Evolutionary conservation across 2,113 vertebrate species (phyloP).

Genomic region (Bubo scandiacus): DNA sequence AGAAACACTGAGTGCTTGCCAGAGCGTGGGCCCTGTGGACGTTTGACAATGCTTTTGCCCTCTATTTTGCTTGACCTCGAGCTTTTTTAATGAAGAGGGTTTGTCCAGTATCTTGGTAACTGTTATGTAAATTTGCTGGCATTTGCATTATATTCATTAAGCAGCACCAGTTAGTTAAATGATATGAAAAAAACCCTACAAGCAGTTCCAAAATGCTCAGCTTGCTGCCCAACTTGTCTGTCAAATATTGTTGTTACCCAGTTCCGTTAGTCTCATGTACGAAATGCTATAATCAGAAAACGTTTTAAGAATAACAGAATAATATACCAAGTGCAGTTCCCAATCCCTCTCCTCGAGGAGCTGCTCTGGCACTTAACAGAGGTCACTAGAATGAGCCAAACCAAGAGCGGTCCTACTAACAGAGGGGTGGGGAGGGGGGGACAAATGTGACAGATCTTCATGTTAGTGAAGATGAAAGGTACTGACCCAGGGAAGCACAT

Average conservation of each 20-base stretch:
- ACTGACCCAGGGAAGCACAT: not conserved
- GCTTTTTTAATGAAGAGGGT: not conserved
- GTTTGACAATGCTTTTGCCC: not conserved
- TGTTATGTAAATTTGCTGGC: not conserved
- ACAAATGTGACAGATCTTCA: not conserved
- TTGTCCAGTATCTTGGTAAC: not conserved
- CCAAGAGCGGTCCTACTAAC: not conserved
- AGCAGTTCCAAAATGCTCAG: not conserved
- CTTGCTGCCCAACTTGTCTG: not conserved
- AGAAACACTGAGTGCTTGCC: not conserved
- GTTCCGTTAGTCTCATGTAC: not conserved
- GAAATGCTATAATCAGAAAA: not conserved
- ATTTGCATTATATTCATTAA: not conserved
- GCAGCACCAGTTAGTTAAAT: not conserved
- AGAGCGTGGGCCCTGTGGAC: not conserved
- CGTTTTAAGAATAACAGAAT: not conserved
- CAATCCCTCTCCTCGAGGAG: not conserved
- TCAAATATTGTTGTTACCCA: not conserved
- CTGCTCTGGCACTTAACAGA: not conserved
- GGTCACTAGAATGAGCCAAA: not conserved
- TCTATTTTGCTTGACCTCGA: not conserved
- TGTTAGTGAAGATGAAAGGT: not conserved
- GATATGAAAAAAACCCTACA: not conserved
- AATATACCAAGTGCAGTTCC: not conserved
- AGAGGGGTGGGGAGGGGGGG: not conserved